Base-by-base conservation (phyloP, 2,113 vertebrate species). In the Calidris pugnax region DNA sequence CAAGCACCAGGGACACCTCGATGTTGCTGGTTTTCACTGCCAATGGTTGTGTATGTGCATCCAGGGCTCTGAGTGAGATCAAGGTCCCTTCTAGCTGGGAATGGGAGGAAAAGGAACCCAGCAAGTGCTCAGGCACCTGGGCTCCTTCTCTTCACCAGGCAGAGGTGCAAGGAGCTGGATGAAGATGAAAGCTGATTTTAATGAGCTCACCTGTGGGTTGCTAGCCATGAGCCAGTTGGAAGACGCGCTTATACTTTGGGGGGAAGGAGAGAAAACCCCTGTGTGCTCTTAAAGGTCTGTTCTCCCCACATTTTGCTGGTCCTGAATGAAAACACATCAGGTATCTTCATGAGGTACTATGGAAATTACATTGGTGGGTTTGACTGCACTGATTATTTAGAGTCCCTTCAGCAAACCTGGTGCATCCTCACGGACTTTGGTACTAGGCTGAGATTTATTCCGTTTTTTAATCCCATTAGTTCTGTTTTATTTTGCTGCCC, bases 201-300 rank as follows among this genome's bases (percentile, higher is more conserved):
- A 85, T 80, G 86, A 93, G 27, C 74, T 47, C 53, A 9, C 57
- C 41, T 7, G 0, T 32, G 32, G 62, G 39, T 12, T 60, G 56
- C 5, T 10, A 51, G n/a, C 27, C 30, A 67, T 0, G 3, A 55
- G 73, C 28, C 39, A n/a, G 17, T 7, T 26, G 26, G 64, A 78
- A 45, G 15, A 35, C 0, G 0, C 32, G 53, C 19, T 33, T 27
- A 3, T 2, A 16, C 3, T 78, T 60, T 5, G 17, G 8, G 11
- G 30, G 9, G 43, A 16, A 45, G 39, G 50, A 83, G 23, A 41
- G 22, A 23, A 26, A 55, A 74, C 5, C 2, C 23, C 13, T 14
- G 2, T 15, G 55, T 64, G 71, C 21, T 83, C 85, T 59, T n/a
- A 13, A 50, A 55, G 24, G 19, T 56, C 75, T 8, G 17, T 8